Evolutionary conservation across 2,113 vertebrate species (phyloP).

Genomic region (Callocephalon fimbriatum): DNA sequence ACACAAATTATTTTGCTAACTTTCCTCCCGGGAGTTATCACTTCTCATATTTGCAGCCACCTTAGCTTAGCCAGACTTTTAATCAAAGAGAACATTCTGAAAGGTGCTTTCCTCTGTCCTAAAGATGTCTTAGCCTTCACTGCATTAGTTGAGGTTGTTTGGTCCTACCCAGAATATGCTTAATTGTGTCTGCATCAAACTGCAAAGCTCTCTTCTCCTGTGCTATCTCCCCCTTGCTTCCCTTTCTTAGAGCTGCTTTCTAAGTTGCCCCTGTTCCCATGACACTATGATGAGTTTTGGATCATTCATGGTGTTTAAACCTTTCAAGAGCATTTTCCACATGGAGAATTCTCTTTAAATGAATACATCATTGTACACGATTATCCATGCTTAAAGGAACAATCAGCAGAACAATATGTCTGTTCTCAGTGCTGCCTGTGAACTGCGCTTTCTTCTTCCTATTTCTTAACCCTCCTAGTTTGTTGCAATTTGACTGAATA

Average conservation of each 20-base stretch:
- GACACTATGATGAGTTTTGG: constrained; percentile 34
- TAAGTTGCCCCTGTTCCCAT: not conserved
- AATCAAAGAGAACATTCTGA: not conserved
- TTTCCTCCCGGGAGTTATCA: not conserved
- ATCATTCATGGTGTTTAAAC: constrained; percentile 65
- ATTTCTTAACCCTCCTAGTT: not conserved
- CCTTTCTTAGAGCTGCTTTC: not conserved
- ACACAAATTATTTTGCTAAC: not conserved
- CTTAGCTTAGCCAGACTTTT: not conserved
- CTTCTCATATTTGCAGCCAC: not conserved
- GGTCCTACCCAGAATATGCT: not conserved
- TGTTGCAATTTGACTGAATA: not conserved
- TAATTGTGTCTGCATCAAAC: not conserved
- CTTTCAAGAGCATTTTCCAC: constrained; percentile 71
- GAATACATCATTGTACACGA: constrained; percentile 59
- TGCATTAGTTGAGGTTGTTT: not conserved
- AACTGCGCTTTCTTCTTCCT: not conserved
- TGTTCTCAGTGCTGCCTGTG: not conserved
- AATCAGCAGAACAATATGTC: constrained; percentile 52
- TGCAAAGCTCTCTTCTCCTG: not conserved
- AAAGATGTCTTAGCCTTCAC: not conserved
- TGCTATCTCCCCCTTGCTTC: not conserved
- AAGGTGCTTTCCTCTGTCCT: not conserved
- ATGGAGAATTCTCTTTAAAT: constrained; percentile 62
- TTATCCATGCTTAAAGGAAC: constrained; percentile 69